These are phyloP conservation scores for Xenentodon cancila DNA, from an alignment of 2,797 vertebrate species.

Conservation along the genomic window DNA sequence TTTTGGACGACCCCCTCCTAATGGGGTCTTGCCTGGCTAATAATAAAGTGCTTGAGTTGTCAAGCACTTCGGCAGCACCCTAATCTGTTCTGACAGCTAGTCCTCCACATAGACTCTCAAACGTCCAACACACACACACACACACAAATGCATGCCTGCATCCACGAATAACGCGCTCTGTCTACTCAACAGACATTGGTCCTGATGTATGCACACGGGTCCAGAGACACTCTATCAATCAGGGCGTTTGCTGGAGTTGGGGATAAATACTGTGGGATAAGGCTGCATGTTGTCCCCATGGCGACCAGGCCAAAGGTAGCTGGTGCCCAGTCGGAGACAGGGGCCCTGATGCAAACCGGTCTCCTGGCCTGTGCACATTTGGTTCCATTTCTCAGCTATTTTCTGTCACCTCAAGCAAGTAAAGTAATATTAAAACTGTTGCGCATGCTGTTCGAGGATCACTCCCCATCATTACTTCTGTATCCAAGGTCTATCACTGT, in stretches of 20 bases:
- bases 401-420: constrained; percentile 14
- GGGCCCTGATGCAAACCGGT: constrained; percentile 61
- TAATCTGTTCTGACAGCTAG: constrained; percentile 85
- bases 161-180: constrained; percentile 39
- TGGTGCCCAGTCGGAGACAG: constrained; percentile 58
- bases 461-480: not conserved
- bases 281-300: constrained; percentile 54
- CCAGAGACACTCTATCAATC: constrained; percentile 73
- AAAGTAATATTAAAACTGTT: constrained; percentile 15
- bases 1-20: constrained; percentile 74
- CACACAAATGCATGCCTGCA: constrained; percentile 27
- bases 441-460: constrained; percentile 3
- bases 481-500: no score
- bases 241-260: constrained; percentile 53
- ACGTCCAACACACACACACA: constrained; percentile 22
- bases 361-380: constrained; percentile 37
- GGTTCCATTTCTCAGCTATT: constrained; percentile 36
- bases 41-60: constrained; percentile 85
- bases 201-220: constrained; percentile 40
- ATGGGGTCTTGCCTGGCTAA: constrained; percentile 76
- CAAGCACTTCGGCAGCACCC: constrained; percentile 82
- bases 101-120: constrained; percentile 44
- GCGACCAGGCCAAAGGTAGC: constrained; percentile 64
- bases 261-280: constrained; percentile 45
- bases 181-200: constrained; percentile 30